phyloP scores from a whole-genome alignment of 1,140 invertebrate species.

The Drosophila nebulosa region DNA sequence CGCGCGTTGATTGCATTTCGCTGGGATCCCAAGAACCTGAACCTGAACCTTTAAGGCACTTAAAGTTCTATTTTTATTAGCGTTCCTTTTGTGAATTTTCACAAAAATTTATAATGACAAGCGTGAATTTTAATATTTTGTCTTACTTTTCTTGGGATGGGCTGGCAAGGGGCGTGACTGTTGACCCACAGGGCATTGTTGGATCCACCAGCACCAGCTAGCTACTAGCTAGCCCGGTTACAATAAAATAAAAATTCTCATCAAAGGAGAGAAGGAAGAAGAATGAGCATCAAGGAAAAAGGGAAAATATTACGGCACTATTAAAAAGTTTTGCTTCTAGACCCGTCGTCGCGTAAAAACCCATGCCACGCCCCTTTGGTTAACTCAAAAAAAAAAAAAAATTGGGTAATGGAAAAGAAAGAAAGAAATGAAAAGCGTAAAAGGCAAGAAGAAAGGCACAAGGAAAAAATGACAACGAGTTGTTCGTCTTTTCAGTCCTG shows the following conservation, averaged over 20 bases:
- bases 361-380: conserved; percentile 31
- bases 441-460: conserved; percentile 9
- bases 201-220: conserved; percentile 28
- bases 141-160: conserved; percentile 21
- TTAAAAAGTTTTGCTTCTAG: conserved; percentile 67
- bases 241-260: conserved; percentile 74
- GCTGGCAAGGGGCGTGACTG: conserved; percentile 14
- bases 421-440: conserved; percentile 19
- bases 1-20: conserved; percentile 15
- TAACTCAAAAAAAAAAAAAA: conserved; percentile 18
- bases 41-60: conserved; percentile 18
- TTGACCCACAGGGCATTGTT: conserved; percentile 62
- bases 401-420: conserved; percentile 15
- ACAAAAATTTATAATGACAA: conserved; percentile 70
- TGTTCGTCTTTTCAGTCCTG: conserved; percentile 34
- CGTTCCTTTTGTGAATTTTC: neutral
- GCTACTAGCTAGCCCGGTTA: no score
- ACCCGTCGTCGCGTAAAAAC: conserved; percentile 4
- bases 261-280: no score
- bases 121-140: conserved; percentile 71
- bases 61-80: conserved; percentile 25
- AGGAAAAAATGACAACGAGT: conserved; percentile 30
- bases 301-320: conserved; percentile 35
- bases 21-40: conserved; percentile 15
- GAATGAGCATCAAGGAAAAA: neutral